Evolutionary conservation across 2,888 invertebrate species (phyloP).

Genomic region (Arrhopalites spinosus): DNA sequence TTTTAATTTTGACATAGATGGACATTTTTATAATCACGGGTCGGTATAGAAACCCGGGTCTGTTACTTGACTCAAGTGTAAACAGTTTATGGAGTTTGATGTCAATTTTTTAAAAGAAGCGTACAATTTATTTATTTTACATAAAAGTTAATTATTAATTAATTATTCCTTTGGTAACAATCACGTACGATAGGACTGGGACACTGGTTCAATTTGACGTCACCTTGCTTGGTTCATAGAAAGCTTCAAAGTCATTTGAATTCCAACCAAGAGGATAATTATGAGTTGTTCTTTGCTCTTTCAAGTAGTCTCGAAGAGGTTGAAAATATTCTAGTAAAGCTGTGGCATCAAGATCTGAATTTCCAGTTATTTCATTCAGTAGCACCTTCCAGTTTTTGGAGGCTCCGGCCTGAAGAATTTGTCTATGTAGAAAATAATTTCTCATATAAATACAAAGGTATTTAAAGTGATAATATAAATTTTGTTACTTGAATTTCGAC

Average conservation of each 20-base stretch:
- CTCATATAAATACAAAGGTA: not conserved
- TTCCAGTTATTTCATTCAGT: constrained; percentile 79
- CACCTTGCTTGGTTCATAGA: no score
- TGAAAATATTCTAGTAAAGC: constrained; percentile 81
- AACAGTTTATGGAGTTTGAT: no score
- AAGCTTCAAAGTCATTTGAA: constrained; percentile 43
- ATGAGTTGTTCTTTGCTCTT: constrained; percentile 71
- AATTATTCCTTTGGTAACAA: no score
- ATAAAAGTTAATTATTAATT: no score
- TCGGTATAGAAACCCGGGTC: no score
- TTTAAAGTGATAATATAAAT: not conserved
- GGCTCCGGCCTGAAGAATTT: constrained; percentile 53
- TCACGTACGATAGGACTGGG: no score
- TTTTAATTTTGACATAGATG: no score
- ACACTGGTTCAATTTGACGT: no score
- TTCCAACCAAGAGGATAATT: constrained; percentile 74
- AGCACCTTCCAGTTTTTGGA: constrained; percentile 80
- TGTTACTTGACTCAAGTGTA: no score
- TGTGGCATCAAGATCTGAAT: constrained; percentile 70
- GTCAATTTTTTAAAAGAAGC: no score
- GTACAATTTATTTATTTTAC: no score
- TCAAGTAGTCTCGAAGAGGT: constrained; percentile 78
- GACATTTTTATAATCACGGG: no score
- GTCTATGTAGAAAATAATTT: constrained; percentile 38
- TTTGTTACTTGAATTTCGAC: constrained; percentile 22